Evolutionary conservation across 2,113 vertebrate genomes (phyloP), one percentile per base, ranked within the genome.

Genomic region (Climacteris rufus): DNA sequence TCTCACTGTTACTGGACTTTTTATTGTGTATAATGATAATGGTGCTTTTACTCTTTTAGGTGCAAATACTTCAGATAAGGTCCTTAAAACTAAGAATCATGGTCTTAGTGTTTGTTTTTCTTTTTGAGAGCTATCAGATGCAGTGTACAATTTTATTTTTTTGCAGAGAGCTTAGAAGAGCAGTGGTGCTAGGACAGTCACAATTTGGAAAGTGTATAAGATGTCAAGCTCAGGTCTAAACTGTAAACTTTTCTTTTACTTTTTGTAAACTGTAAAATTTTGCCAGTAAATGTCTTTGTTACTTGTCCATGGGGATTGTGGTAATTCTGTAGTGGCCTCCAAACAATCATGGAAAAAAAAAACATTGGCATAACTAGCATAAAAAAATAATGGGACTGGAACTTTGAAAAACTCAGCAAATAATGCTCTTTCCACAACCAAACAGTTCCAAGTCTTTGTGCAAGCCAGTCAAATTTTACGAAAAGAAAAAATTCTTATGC

Each of bases 341-440:
- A 57, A 77, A 84, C 20, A 10, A 27, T 30, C 5, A 35, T n/a
- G n/a, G n/a, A n/a, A 56, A 66, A 92, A 52, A 39, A 44, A 84
- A 82, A 57, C 7, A 17, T 4, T 20, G 25, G 24, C 0, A 0
- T 76, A 49, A 23, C 13, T 72, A n/a, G 21, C 1, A 0, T 35
- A 49, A 53, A 47, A 33, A 54, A 85, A 31, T 45, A 14, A 27
- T 0, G 2, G 57, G 42, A 44, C 9, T n/a, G 24, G 21, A 61
- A 61, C 33, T 52, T 64, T 21, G 18, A 56, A 49, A 69, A 87
- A 30, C 8, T n/a, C 20, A 2, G 18, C 13, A 94, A 83, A 31
- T 52, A 56, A 44, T 18, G 2, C 8, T 42, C 7, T 69, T 84
- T 25, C 5, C 0, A 0, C 10, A 54, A 56, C 52, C 17, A 28